Percentiles rank a stretch among this genome's conserved stretches.
Conservation (phyloP, 2,797 vertebrate genomes). For the Pyrocephalus nanus region DNA sequence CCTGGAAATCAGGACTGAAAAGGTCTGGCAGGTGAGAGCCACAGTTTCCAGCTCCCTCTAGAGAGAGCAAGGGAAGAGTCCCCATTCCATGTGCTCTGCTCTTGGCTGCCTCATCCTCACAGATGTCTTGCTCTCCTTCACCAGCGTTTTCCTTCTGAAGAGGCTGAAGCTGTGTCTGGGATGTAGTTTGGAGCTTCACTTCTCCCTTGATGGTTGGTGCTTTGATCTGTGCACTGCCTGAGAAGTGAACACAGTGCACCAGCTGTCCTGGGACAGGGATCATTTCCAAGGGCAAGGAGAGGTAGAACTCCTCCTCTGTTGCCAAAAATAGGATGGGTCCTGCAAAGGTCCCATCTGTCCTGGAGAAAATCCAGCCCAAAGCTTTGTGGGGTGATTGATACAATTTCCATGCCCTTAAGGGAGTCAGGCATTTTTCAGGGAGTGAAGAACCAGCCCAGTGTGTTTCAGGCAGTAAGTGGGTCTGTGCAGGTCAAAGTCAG, state of each 20-base stretch:
- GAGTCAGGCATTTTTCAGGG: not conserved
- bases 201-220: not conserved
- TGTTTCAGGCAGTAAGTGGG: not conserved
- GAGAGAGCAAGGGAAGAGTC: not conserved
- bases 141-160: not conserved
- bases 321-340: not conserved
- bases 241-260: not conserved
- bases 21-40: not conserved
- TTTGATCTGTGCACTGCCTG: not conserved
- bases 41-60: not conserved
- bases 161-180: not conserved
- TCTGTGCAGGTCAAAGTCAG: not conserved
- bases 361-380: not conserved
- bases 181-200: not conserved
- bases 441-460: not conserved
- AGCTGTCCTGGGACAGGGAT: not conserved
- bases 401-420: accelerated
- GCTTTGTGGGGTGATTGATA: not conserved
- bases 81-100: not conserved
- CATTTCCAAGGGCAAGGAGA: not conserved
- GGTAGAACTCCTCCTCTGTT: not conserved
- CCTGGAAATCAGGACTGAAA: not conserved
- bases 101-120: not conserved
- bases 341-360: not conserved
- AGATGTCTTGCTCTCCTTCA: not conserved